Base-by-base conservation (phyloP, 2,797 vertebrate species). In the Anniella stebbinsi region DNA sequence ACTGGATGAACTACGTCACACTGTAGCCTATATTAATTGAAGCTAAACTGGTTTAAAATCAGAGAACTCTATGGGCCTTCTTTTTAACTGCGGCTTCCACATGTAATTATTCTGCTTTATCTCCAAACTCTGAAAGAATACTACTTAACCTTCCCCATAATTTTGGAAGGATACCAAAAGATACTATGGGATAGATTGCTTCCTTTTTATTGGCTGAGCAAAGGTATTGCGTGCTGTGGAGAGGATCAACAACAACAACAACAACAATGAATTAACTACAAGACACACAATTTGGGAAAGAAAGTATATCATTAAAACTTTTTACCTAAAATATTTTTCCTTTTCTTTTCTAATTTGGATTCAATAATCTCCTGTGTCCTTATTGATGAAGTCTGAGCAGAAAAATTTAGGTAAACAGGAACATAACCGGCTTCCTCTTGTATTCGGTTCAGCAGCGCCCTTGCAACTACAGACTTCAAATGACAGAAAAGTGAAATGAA, bases 301-400 rank as follows among this genome's bases (percentile, higher is more conserved):
- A 28, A 89, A 91, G 84, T 51, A 87, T 36, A 41, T 25, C 28
- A 57, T 36, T 89, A 36, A 77, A 72, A 83, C 25, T 80, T 89
- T 94, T 96, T 96, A 98, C 97, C 98, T 91, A 98, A 95, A 72
- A 98, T 94, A 87, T 98, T 98, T 95, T 98, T 99, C 91, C 98
- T 97, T 95, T 98, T 98, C 94, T 98, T 98, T 95, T 98, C 98
- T 93, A 98, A 93, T 94, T 98, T 99, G 87, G 97, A 98, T 95
- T 98, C 98, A 88, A 98, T 98, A 86, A 99, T 98, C 93, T 98
- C 98, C 95, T 99, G 98, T 4, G 97, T 98, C 83, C 97, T 96
- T 77, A 97, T 93, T 0, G 98, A 98, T n/a, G 97, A 98, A 4
- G 98, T 98, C 94, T 98, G 97, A 93, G 98, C 97, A 70, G 98